Conservation (phyloP, 2,888 invertebrate species). For the Teleogryllus oceanicus region DNA sequence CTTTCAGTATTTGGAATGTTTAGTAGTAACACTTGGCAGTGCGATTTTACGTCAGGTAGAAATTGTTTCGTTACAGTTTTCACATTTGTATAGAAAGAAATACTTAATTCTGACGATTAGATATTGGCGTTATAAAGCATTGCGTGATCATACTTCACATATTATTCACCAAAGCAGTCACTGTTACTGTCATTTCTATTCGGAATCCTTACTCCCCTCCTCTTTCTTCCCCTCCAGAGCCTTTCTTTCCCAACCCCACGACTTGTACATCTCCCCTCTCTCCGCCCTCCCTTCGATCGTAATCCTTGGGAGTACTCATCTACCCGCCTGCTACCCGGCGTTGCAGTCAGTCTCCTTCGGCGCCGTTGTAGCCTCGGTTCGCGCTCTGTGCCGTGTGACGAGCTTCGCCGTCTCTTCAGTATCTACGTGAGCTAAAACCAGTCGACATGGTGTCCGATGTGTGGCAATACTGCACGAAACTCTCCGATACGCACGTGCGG, state of each 20-base stretch:
- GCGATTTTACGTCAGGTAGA: not conserved
- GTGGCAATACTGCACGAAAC: constrained; percentile 38
- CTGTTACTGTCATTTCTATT: not conserved
- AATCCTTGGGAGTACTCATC: constrained; percentile 18
- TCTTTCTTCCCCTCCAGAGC: not conserved
- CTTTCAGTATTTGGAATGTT: too few relatives aligned
- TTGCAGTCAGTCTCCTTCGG: constrained; percentile 1
- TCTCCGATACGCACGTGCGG: constrained; percentile 36
- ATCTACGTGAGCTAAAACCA: not conserved
- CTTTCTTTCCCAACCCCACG: not conserved
- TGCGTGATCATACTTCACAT: too few relatives aligned
- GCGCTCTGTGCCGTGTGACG: not conserved
- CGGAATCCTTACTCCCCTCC: not conserved
- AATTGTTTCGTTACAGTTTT: not conserved
- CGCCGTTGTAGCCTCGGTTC: not conserved
- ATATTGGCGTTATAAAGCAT: too few relatives aligned
- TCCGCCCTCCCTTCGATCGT: constrained; percentile 18
- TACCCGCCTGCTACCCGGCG: constrained; percentile 11
- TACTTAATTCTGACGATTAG: too few relatives aligned
- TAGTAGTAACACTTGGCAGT: not conserved
- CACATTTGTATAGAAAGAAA: too few relatives aligned
- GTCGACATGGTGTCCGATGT: constrained; percentile 38
- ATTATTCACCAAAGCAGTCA: too few relatives aligned
- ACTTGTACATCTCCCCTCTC: constrained; percentile 18
- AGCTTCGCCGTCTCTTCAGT: not conserved